A percentile compares a stretch with the other conserved stretches of the same genome.
phyloP scores from a whole-genome alignment of 1,140 invertebrate genomes.

The Drosophila ananassae region DNA sequence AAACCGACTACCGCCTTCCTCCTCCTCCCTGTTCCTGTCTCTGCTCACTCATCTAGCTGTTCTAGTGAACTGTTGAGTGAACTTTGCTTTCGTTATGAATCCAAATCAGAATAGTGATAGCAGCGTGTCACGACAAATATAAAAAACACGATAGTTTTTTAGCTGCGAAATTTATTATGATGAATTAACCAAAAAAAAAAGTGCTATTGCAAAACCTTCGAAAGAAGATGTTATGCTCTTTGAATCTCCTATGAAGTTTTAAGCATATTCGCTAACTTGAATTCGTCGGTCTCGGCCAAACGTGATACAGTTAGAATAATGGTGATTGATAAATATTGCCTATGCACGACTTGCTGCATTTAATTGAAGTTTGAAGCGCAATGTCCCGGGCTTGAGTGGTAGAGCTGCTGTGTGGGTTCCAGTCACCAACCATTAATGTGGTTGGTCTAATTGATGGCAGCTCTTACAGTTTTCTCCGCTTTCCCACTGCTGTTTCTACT shows the following conservation, averaged over 20 bases:
- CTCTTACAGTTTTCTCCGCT: constrained; percentile 41
- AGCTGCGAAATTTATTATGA: neutral
- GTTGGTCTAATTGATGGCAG: constrained; percentile 66
- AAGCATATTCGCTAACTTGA: constrained; percentile 6
- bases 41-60: constrained; percentile 32
- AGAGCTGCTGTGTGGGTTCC: neutral
- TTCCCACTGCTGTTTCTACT: constrained; percentile 27
- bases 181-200: neutral
- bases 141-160: neutral
- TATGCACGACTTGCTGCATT: constrained; percentile 71
- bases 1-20: neutral
- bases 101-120: constrained; percentile 21
- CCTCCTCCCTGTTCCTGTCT: neutral
- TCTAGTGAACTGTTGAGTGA: constrained; percentile 74
- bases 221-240: too few species aligned
- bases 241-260: neutral
- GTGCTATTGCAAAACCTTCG: too few species aligned
- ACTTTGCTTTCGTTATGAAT: constrained; percentile 75
- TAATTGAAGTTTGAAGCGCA: constrained; percentile 78
- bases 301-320: constrained; percentile 74
- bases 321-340: constrained; percentile 82
- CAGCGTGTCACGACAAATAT: constrained; percentile 20
- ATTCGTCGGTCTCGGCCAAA: constrained; percentile 8
- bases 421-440: constrained; percentile 29
- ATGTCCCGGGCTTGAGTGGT: constrained; percentile 38